Evolutionary conservation across 2,888 invertebrate species (phyloP), one percentile per base, ranked within the genome.

Genomic region (Agrochola litura): DNA sequence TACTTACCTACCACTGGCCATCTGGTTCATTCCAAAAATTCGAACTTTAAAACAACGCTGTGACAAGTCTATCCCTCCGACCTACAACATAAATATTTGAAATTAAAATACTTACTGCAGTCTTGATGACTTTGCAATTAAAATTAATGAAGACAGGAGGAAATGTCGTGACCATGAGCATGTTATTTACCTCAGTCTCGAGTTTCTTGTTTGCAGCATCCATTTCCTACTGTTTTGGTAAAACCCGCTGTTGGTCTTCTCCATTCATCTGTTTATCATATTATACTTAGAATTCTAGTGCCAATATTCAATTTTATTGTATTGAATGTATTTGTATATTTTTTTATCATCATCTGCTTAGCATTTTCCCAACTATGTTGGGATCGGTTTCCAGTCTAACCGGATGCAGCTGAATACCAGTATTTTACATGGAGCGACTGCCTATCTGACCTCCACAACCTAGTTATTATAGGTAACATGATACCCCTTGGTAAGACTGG

Each of bases 111-210:
- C 12, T 8, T 66, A 49, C 22, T 46, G 70, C 6, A 16, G 25
- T 16, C 25, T 72, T 72, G 49, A 72, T 72, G 74, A 43, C 16
- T 30, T 19, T 56, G 74, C 12, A 74, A 30, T 73, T 73, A 73
- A 74, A 43, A 43, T 74, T 5, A 56, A 73, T 37, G 19, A n/a
- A 46, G n/a, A 6, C 30, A 19, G 14, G 4, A n/a, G 30, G 58
- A 76, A 75, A 49, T 58, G 14, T 46, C 58, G 37, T 76, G 76
- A 5, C 37, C 46, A 37, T 49, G 37, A 74, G 46, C 10, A 16
- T 46, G n/a, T 46, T 19, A 6, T 8, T 46, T 37, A 41, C 72
- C 4, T 30, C 75, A 43, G 30, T 30, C 30, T 46, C 75, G 46
- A 9, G n/a, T 58, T 56, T 74, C 46, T 73, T 56, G 16, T 46